Evolutionary conservation across 2,888 invertebrate genomes (phyloP), one percentile per base, ranked within the genome.

Genomic region (Hyalella azteca): DNA sequence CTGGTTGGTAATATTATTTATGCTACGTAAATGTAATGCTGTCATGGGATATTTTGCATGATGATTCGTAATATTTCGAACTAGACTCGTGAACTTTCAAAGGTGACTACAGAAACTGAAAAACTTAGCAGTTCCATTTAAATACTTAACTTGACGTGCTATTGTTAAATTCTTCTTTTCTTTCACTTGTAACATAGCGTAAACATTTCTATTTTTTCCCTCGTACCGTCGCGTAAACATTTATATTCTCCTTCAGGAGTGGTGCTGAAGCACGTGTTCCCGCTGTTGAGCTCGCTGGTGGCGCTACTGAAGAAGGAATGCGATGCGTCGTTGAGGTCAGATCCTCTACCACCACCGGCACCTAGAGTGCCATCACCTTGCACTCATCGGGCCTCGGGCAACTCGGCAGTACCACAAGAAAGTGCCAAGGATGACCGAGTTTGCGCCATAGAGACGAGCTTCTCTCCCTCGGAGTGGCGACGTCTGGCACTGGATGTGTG

Each of bases 261-360:
- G 15, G 80, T 83, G 49, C 79, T 81, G 48, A 81, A 81, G 22
- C 81, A 83, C 77, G 80, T 81, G 7, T 83, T 79, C 48, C 78
- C 75, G 11, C 76, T 83, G 22, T 77, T 83, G 36, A 80, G 83
- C 5, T 49, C 81, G 15, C 49, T 83, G n/a, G 26, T 83, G 32
- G 80, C 78, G 2, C 73, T 80, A n/a, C 80, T 81, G 9, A 81
- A 83, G 59, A 59, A 50, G 36, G 80, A 81, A 26, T 60, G 77
- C 32, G 83, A 81, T 13, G 1, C 66, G 7, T 22, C 66, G 5
- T n/a, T 36, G 36, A 19, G n/a, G 19, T 29, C 49, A 4, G 49
- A 48, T 22, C 29, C 32, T 50, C 26, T 29, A 49, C 29, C 50
- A 49, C 45, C 77, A 11, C 36, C 45, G 22, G 15, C 40, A 2